These are phyloP conservation scores for Hypotaenidia okinawae DNA, from an alignment of 2,797 vertebrate genomes.

Conservation along the genomic window DNA sequence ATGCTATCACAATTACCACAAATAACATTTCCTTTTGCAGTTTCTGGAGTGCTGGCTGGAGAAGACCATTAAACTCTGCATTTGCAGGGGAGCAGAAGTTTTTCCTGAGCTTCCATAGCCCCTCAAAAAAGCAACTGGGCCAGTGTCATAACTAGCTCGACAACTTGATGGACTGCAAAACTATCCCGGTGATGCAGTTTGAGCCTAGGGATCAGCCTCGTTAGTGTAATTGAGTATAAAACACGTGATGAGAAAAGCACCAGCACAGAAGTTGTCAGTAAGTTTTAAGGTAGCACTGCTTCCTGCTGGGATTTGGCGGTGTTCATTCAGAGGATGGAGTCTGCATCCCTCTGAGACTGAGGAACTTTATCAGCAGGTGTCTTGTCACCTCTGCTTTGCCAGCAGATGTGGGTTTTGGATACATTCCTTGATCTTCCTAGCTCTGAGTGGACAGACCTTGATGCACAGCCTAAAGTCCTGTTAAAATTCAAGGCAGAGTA, in stretches of 20 bases:
- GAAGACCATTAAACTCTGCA: neutral
- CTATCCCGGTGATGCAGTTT: neutral
- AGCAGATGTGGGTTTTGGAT: neutral
- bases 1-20: neutral
- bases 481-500: neutral
- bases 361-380: neutral
- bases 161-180: neutral
- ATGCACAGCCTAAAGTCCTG: neutral
- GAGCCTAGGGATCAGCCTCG: neutral
- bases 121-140: neutral
- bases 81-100: neutral
- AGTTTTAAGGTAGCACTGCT: neutral
- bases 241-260: neutral
- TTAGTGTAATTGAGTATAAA: neutral
- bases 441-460: neutral
- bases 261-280: neutral
- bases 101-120: neutral
- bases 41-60: neutral
- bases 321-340: neutral
- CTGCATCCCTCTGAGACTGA: neutral
- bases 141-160: neutral
- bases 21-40: neutral
- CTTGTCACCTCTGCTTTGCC: neutral
- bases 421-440: neutral
- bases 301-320: neutral